Evolutionary conservation across 2,113 vertebrate genomes (phyloP), one percentile per base, ranked within the genome.

Genomic region (Chaetura pelagica): DNA sequence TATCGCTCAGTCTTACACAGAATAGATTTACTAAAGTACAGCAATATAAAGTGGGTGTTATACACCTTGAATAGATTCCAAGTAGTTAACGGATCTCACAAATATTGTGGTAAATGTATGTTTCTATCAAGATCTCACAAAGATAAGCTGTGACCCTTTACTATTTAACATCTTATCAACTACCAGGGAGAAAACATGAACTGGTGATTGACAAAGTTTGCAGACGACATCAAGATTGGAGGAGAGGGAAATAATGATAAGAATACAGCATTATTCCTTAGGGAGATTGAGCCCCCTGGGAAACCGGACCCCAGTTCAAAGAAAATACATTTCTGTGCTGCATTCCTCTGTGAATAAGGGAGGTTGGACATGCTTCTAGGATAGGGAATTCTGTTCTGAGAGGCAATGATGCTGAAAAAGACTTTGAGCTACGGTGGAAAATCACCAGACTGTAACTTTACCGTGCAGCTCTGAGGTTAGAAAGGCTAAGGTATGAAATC

Each of bases 181-280:
- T 85, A 57, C 55, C 6, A 8, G n/a, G 48, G 54, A 94, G 72
- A 95, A 88, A 86, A 81, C 64, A 32, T 19, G 34, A 84, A 88
- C 38, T 35, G 23, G 12, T 90, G 87, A 96, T 90, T 96, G 93
- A 93, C 83, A 93, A 96, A 97, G 61, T 93, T 90, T 87, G 49
- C 52, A 87, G 90, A 96, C 90, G 89, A 93, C 80, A 87, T 21
- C 38, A 81, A 95, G 90, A 95, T 64, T 89, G 73, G 64, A 82
- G 22, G 35, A 90, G 75, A 88, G 52, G 34, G 80, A 94, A 93
- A 92, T 23, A 57, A 72, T 67, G 59, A 86, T 93, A 92, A 86
- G 52, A 89, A 48, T 44, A 30, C 29, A 61, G 19, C 49, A 81
- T 87, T 94, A 90, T 88, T 94, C 72, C 79, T 84, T 61, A 57